Percentiles rank a stretch among this genome's conserved stretches.
Conservation (phyloP, 1,140 invertebrate species). For the Drosophila arawakana region DNA sequence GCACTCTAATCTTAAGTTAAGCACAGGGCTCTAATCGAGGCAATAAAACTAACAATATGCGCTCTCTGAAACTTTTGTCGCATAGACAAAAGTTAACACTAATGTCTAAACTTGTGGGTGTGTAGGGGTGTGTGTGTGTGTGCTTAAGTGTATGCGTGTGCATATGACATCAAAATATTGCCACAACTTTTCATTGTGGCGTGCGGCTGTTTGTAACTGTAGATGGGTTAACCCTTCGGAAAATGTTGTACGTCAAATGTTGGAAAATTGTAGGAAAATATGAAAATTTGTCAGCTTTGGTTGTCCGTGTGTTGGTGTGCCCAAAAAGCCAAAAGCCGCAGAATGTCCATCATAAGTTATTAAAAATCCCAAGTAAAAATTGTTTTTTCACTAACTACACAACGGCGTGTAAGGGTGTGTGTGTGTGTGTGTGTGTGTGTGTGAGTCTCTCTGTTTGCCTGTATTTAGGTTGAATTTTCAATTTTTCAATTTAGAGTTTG, state of each 20-base stretch:
- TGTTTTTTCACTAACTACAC: conserved; percentile 19
- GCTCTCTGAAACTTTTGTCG: conserved; percentile 6
- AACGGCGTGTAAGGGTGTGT: too few relatives aligned
- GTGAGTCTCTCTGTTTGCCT: background rate
- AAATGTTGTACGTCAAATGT: conserved; percentile 18
- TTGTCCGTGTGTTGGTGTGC: background rate
- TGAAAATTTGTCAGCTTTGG: conserved; percentile 20
- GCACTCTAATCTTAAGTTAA: background rate
- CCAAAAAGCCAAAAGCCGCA: conserved; percentile 13
- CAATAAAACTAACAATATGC: conserved; percentile 4
- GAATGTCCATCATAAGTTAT: conserved; percentile 45
- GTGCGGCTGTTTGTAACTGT: background rate
- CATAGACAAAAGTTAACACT: conserved; percentile 7
- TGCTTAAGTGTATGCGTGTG: conserved; percentile 8
- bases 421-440: background rate
- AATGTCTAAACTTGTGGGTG: conserved; percentile 1
- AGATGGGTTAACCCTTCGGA: conserved; percentile 12
- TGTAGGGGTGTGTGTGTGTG: background rate
- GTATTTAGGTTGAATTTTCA: conserved; percentile 29
- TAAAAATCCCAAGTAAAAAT: conserved; percentile 40
- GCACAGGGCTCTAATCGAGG: conserved; percentile 3
- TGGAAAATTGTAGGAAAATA: conserved; percentile 19
- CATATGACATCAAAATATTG: conserved; percentile 17
- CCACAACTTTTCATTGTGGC: conserved; percentile 12
- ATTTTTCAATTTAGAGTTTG: conserved; percentile 59